These are phyloP conservation scores for Rhinophrynus dorsalis DNA, from an alignment of 2,797 vertebrate genomes.

Conservation along the genomic window DNA sequence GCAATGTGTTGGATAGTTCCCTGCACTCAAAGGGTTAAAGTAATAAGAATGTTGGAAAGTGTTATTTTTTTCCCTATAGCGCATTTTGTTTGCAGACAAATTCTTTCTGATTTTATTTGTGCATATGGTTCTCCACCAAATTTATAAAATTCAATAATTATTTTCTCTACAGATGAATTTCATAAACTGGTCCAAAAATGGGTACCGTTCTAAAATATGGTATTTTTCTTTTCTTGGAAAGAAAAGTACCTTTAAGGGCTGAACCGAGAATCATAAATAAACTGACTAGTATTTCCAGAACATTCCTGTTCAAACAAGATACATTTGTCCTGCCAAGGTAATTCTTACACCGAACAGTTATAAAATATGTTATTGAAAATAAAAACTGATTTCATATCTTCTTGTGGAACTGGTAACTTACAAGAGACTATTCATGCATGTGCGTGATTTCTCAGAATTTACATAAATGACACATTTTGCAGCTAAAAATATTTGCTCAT, in stretches of 20 bases:
- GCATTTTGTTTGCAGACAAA: too few species aligned
- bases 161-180: too few species aligned
- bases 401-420: slow-evolving; percentile 44
- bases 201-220: too few species aligned
- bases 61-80: too few species aligned
- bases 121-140: too few species aligned
- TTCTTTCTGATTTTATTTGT: too few species aligned
- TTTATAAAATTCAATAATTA: too few species aligned
- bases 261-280: slow-evolving; percentile 49
- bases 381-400: slow-evolving; percentile 51
- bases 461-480: slow-evolving; percentile 31
- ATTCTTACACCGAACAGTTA: slow-evolving; percentile 40
- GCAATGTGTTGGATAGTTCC: too few species aligned
- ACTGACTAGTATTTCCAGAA: slow-evolving; percentile 48
- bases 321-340: slow-evolving; percentile 48
- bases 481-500: slow-evolving; percentile 40
- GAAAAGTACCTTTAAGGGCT: neutral
- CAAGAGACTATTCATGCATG: slow-evolving; percentile 22
- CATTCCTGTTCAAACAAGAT: slow-evolving; percentile 58
- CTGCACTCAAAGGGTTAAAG: too few species aligned
- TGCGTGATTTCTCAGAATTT: slow-evolving; percentile 42
- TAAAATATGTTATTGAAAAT: slow-evolving; percentile 50
- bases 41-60: too few species aligned
- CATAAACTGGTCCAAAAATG: too few species aligned
- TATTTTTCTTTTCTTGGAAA: neutral